Percentiles rank a stretch among this genome's conserved stretches.
Evolutionary conservation across 2,797 vertebrate species (phyloP).

Genomic region (Denticeps clupeoides): DNA sequence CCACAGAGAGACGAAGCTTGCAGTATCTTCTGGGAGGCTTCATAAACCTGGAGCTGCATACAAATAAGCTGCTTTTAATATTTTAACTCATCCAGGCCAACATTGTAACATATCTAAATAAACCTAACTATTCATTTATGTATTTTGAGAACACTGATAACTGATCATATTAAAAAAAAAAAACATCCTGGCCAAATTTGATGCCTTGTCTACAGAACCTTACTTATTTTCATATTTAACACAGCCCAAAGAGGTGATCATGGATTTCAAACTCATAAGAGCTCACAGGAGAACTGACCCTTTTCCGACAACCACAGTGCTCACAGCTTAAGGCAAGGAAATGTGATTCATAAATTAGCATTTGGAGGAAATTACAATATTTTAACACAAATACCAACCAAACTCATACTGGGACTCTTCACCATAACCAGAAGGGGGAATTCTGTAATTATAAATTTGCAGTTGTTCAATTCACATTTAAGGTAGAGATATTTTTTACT

Average conservation of each 20-base stretch:
- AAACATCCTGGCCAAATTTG: too few species aligned
- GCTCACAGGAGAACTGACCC: slow-evolving; percentile 19
- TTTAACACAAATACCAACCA: neutral
- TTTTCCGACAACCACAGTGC: slow-evolving; percentile 12
- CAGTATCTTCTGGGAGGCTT: neutral
- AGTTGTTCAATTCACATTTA: too few species aligned
- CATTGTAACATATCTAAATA: too few species aligned
- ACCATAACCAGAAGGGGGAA: neutral
- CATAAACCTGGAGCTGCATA: neutral
- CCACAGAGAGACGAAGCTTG: too few species aligned
- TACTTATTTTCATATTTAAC: slow-evolving; percentile 37
- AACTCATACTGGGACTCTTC: neutral
- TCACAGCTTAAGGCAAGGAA: slow-evolving; percentile 15
- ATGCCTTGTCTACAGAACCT: slow-evolving; percentile 31
- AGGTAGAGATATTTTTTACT: too few species aligned
- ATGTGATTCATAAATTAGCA: slow-evolving; percentile 13
- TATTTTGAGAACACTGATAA: too few species aligned
- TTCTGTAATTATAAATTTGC: too few species aligned
- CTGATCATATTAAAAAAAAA: too few species aligned
- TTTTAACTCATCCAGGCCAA: slow-evolving; percentile 22
- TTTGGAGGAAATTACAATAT: neutral
- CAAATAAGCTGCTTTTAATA: slow-evolving; percentile 19
- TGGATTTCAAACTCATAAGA: slow-evolving; percentile 24
- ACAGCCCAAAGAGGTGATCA: slow-evolving; percentile 18
- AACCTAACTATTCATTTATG: too few species aligned